A percentile compares a stretch with the other conserved stretches of the same genome.
These are phyloP conservation scores for Nycticorax nycticorax DNA, from an alignment of 2,113 vertebrate genomes.

Conservation along the genomic window DNA sequence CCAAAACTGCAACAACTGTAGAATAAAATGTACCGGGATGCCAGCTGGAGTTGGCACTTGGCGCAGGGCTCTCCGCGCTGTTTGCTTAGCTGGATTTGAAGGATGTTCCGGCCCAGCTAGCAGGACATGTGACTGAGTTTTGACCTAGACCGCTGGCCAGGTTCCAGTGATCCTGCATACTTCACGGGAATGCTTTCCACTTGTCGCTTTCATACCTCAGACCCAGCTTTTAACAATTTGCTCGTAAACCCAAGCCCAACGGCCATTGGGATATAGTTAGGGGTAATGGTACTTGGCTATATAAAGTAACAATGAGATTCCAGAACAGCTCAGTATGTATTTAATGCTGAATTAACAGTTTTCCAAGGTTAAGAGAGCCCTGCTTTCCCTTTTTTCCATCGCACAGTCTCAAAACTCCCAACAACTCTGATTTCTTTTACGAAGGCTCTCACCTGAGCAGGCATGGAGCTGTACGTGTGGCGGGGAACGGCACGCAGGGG, in stretches of 20 bases:
- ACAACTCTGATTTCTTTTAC: not conserved
- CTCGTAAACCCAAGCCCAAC: not conserved
- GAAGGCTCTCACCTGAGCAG: not conserved
- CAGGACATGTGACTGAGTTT: not conserved
- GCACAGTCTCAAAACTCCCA: not conserved
- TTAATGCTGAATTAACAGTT: not conserved
- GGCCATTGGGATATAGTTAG: not conserved
- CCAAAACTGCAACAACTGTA: conserved; percentile 1
- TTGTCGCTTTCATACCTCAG: not conserved
- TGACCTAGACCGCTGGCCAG: not conserved
- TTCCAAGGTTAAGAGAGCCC: not conserved
- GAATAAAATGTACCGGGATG: not conserved
- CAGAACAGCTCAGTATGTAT: not conserved
- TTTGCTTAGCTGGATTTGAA: conserved; percentile 38
- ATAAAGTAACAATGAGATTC: not conserved
- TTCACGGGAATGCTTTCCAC: conserved; percentile 22
- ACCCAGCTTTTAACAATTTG: not conserved
- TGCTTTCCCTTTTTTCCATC: not conserved
- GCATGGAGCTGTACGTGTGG: rapidly evolving
- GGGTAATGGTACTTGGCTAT: not conserved
- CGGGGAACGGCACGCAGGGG: rapidly evolving
- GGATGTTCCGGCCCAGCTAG: conserved; percentile 17
- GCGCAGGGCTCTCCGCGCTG: not conserved
- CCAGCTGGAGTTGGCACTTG: conserved; percentile 58
- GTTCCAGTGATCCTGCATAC: not conserved